A percentile compares a stretch with the other conserved stretches of the same genome.
Evolutionary conservation across 1,140 invertebrate genomes (phyloP).

Genomic region (Steinernema feltiae): DNA sequence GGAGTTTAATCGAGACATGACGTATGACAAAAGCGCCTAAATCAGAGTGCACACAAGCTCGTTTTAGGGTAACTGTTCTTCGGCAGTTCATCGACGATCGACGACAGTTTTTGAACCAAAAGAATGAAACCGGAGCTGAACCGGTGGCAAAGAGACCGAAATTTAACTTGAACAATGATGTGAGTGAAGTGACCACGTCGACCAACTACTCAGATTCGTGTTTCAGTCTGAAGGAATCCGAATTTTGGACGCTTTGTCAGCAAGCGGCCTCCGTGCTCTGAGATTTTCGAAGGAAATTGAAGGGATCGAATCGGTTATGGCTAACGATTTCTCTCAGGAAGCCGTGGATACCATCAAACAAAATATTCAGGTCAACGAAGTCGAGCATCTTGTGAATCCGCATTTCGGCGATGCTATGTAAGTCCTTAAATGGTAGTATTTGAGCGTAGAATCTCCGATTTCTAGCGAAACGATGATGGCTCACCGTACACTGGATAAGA

Average conservation of each 20-base stretch:
- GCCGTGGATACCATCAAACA: constrained; percentile 78
- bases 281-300: constrained; percentile 89
- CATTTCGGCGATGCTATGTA: constrained; percentile 76
- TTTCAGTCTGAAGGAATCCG: constrained; percentile 32
- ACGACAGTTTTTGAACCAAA: constrained; percentile 10
- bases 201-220: constrained; percentile 9
- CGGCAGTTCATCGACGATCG: constrained; percentile 40
- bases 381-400: constrained; percentile 70
- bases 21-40: constrained; percentile 40
- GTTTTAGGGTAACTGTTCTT: constrained; percentile 46
- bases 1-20: constrained; percentile 56
- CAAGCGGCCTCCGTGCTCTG: constrained; percentile 86
- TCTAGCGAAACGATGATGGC: constrained; percentile 77
- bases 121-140: constrained; percentile 4
- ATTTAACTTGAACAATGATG: constrained; percentile 18
- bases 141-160: constrained; percentile 42
- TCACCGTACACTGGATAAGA: constrained; percentile 65
- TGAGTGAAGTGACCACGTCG: constrained; percentile 20
- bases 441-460: constrained; percentile 37
- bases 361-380: constrained; percentile 75
- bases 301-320: constrained; percentile 71
- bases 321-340: constrained; percentile 83
- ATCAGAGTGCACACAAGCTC: not conserved
- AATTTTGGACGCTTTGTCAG: constrained; percentile 87
- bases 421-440: constrained; percentile 51